phyloP scores from a whole-genome alignment of 2,888 invertebrate genomes.

The Stenolophus ochropezus region DNA sequence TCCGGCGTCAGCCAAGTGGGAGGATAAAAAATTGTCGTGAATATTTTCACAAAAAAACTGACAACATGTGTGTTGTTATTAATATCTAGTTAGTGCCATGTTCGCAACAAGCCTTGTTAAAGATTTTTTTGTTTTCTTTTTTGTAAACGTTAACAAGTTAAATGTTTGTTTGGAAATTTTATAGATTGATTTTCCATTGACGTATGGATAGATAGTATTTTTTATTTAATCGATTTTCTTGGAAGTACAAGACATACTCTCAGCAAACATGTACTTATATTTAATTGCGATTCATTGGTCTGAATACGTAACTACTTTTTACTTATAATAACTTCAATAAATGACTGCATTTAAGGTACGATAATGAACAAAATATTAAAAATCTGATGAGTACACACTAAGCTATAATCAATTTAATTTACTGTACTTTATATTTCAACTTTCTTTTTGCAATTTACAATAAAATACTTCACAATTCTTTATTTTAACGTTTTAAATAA shows the following conservation, averaged over 20 bases:
- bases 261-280: not conserved
- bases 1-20: conserved; percentile 29
- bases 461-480: too few species aligned
- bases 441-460: too few species aligned
- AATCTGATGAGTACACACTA: too few species aligned
- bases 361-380: too few species aligned
- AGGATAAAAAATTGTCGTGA: conserved; percentile 50
- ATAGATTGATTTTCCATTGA: not conserved
- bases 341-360: too few species aligned
- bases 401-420: too few species aligned
- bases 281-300: too few species aligned
- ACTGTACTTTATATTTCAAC: too few species aligned
- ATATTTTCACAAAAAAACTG: conserved; percentile 42
- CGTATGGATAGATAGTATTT: not conserved
- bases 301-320: too few species aligned
- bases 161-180: not conserved
- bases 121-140: not conserved
- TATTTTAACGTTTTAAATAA: too few species aligned
- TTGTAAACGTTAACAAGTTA: not conserved
- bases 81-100: conserved; percentile 54
- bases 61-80: conserved; percentile 43
- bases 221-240: not conserved
- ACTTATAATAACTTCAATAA: too few species aligned
- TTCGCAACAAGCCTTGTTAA: conserved; percentile 44
- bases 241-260: not conserved